Conservation (phyloP, 2,797 vertebrate species). For the Lacerta agilis region DNA sequence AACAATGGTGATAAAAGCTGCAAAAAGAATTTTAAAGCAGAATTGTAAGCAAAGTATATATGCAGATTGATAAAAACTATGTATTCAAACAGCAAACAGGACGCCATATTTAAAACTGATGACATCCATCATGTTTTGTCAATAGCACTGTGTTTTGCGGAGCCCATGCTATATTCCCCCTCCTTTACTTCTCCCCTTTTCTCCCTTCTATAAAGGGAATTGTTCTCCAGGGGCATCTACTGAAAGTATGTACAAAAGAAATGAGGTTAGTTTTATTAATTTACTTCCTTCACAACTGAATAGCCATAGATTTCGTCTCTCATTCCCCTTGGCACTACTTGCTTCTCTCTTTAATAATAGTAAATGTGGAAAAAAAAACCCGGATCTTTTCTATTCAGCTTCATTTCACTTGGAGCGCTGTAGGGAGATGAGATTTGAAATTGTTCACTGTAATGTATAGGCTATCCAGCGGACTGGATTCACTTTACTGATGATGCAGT, state of each 20-base stretch:
- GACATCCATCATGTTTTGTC: conserved; percentile 36
- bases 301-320: conserved; percentile 73
- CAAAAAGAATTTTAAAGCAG: conserved; percentile 15
- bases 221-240: conserved; percentile 68
- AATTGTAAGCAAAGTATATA: conserved; percentile 16
- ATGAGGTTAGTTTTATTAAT: conserved; percentile 81
- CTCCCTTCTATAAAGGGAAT: conserved; percentile 63
- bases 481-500: conserved; percentile 70
- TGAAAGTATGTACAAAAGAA: conserved; percentile 74
- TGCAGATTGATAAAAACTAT: neutral
- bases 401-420: conserved; percentile 76
- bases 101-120: conserved; percentile 34
- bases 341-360: conserved; percentile 79
- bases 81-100: conserved; percentile 34
- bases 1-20: no score
- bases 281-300: conserved; percentile 81
- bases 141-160: conserved; percentile 38
- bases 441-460: conserved; percentile 66
- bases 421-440: conserved; percentile 75
- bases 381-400: conserved; percentile 79
- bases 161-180: neutral
- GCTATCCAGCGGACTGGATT: conserved; percentile 59
- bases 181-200: conserved; percentile 35
- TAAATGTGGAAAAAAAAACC: conserved; percentile 76
- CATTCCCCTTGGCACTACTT: conserved; percentile 77